These are phyloP conservation scores for Masnerella sp. DNA, from an alignment of 2,888 invertebrate genomes.

Conservation along the genomic window DNA sequence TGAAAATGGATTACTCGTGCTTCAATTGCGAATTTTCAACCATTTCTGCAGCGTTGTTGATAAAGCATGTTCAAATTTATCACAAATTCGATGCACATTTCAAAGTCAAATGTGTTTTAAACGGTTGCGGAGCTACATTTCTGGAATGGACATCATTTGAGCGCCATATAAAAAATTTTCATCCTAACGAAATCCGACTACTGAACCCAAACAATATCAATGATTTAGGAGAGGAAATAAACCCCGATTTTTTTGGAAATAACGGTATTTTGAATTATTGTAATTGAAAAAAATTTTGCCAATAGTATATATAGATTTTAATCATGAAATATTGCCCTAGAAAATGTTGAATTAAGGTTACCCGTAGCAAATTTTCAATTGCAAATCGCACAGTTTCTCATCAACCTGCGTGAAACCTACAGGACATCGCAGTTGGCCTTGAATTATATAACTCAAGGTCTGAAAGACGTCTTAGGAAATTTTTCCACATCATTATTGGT, in stretches of 20 bases:
- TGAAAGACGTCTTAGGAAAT: conserved; percentile 5
- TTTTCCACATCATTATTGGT: conserved; percentile 3
- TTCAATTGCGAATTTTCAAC: conserved; percentile 3
- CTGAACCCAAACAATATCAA: conserved; percentile 7
- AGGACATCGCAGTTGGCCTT: conserved; percentile 2
- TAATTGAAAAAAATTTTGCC: too few relatives aligned
- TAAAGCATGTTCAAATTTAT: conserved; percentile 9
- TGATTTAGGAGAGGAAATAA: neutral
- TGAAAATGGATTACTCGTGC: conserved; percentile 4
- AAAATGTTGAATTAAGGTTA: too few relatives aligned
- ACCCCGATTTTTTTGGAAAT: neutral
- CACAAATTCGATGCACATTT: conserved; percentile 28
- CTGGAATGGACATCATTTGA: conserved; percentile 7
- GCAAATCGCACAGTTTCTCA: neutral
- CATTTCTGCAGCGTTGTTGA: neutral
- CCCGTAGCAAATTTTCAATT: too few relatives aligned
- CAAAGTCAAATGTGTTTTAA: conserved; percentile 24
- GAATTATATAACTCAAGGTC: neutral
- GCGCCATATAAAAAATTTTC: conserved; percentile 2
- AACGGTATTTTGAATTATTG: too few relatives aligned
- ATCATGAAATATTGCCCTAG: too few relatives aligned
- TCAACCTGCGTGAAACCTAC: conserved; percentile 1
- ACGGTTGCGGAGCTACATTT: conserved; percentile 30
- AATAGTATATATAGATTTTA: too few relatives aligned
- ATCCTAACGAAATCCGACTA: neutral